phyloP scores from a whole-genome alignment of 2,113 vertebrate genomes.

The Sminthopsis crassicaudata region DNA sequence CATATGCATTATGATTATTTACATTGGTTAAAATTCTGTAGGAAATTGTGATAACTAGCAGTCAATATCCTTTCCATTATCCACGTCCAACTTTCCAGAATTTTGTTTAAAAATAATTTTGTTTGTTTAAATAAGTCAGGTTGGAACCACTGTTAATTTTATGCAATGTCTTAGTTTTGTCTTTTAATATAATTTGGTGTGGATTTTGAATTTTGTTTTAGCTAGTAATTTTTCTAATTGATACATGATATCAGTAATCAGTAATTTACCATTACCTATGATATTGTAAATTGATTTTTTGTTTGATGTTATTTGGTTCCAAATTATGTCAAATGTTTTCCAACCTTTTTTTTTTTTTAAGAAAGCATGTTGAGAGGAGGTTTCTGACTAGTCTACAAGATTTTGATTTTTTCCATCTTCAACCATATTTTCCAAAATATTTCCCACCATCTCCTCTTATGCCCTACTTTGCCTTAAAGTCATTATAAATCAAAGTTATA shows the following conservation, averaged over 20 bases:
- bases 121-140: background rate
- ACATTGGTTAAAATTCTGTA: background rate
- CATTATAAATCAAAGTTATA: background rate
- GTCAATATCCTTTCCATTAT: background rate
- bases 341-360: background rate
- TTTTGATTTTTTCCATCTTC: background rate
- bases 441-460: background rate
- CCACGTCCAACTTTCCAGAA: background rate
- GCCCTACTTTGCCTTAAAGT: background rate
- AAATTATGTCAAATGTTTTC: background rate
- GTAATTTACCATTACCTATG: background rate
- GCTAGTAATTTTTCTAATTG: background rate
- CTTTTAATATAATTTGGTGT: no score
- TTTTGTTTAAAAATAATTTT: background rate
- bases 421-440: background rate
- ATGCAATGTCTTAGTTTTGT: background rate
- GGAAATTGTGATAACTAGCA: background rate
- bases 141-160: background rate
- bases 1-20: background rate
- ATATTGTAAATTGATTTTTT: background rate
- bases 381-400: background rate
- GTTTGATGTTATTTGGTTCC: background rate
- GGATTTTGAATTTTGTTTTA: background rate
- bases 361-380: background rate
- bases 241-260: background rate